These are phyloP conservation scores for Brachyrhaphis roseni DNA, from an alignment of 2,797 vertebrate genomes.

Conservation along the genomic window DNA sequence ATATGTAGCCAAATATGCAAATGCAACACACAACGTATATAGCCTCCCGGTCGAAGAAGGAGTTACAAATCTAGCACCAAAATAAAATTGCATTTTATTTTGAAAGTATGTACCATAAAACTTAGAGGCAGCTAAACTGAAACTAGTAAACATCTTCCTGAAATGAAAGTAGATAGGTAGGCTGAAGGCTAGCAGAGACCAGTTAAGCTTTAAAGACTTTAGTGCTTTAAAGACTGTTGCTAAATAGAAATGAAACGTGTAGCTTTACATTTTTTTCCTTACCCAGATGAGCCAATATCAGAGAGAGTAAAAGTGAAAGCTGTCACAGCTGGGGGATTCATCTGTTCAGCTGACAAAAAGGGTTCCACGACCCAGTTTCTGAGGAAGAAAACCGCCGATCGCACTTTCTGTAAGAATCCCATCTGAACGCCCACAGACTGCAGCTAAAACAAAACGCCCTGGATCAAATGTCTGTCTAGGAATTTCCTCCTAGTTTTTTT, in stretches of 20 bases:
- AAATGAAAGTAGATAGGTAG: neutral
- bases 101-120: neutral
- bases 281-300: neutral
- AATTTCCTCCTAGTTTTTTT: neutral
- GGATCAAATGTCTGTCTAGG: neutral
- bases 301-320: neutral
- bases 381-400: neutral
- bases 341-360: constrained; percentile 2
- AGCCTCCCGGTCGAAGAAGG: neutral
- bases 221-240: no score
- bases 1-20: neutral
- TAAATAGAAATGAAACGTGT: neutral
- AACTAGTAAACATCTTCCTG: neutral
- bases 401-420: neutral
- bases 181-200: no score
- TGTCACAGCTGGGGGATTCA: neutral
- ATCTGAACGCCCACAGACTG: neutral
- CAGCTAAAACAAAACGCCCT: neutral
- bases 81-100: neutral
- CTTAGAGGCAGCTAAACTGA: neutral
- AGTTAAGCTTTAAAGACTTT: neutral
- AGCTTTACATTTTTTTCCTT: constrained; percentile 5
- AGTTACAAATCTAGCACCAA: neutral
- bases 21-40: neutral
- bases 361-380: neutral